Conservation (phyloP, 2,888 invertebrate species). For the Geophilus truncorum region DNA sequence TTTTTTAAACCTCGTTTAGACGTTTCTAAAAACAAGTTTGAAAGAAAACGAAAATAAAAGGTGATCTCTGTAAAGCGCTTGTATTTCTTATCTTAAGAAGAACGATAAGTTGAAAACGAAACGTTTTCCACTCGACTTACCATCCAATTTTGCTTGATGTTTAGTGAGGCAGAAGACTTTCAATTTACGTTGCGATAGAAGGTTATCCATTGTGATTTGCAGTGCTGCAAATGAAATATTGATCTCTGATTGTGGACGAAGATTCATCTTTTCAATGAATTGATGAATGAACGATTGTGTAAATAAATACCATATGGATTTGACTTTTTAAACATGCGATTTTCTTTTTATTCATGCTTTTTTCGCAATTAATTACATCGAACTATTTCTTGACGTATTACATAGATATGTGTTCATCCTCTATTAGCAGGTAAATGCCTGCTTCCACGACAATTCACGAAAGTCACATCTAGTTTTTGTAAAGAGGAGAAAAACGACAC, state of each 20-base stretch:
- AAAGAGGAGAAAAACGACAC: not conserved
- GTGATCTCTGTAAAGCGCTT: not conserved
- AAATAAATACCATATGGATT: not conserved
- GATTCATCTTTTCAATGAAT: too few species aligned
- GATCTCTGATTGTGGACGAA: not conserved
- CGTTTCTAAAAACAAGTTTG: too few species aligned
- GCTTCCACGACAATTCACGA: constrained; percentile 7
- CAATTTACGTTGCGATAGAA: constrained; percentile 6
- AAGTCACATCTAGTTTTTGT: not conserved
- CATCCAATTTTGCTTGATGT: constrained; percentile 7
- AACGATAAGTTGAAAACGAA: constrained; percentile 4
- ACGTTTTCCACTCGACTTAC: not conserved
- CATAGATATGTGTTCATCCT: constrained; percentile 17
- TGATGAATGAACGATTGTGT: not conserved
- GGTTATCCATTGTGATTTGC: constrained; percentile 11
- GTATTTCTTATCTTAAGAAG: not conserved
- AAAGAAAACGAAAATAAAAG: not conserved
- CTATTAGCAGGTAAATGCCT: not conserved
- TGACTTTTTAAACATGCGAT: not conserved
- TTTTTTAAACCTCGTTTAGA: too few species aligned
- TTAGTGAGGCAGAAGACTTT: not conserved
- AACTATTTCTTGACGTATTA: not conserved
- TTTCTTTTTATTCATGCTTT: not conserved
- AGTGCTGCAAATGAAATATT: constrained; percentile 6
- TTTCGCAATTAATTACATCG: not conserved